A percentile compares a stretch with the other conserved stretches of the same genome.
Conservation (phyloP, 1,140 invertebrate genomes). For the Drosophila fuyamai region DNA sequence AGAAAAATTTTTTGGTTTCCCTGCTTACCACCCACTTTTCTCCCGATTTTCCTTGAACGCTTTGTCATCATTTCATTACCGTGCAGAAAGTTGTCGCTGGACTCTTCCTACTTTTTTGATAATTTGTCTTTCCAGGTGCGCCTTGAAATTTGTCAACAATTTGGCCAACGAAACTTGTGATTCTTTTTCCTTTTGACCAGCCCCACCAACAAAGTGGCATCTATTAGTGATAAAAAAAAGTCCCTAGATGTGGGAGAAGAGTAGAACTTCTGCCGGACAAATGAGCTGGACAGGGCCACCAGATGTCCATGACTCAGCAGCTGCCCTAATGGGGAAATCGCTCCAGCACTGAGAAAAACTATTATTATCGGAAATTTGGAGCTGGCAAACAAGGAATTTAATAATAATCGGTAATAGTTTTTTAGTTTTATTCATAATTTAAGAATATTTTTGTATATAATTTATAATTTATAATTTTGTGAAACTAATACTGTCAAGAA, state of each 20-base stretch:
- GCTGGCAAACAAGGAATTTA: background rate
- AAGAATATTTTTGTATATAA: too few relatives aligned
- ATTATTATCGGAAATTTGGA: background rate
- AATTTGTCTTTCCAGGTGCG: slow-evolving; percentile 81
- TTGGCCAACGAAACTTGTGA: slow-evolving; percentile 73
- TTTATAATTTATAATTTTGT: background rate
- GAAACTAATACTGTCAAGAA: background rate
- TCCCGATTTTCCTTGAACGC: slow-evolving; percentile 50
- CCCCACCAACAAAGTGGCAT: slow-evolving; percentile 66
- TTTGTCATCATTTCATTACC: slow-evolving; percentile 82
- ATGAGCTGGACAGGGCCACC: slow-evolving; percentile 47
- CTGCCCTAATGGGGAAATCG: slow-evolving; percentile 35
- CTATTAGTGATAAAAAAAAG: slow-evolving; percentile 82
- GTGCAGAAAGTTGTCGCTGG: slow-evolving; percentile 61
- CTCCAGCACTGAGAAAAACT: background rate
- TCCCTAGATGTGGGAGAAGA: slow-evolving; percentile 12
- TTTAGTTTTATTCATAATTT: too few relatives aligned
- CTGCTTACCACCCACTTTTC: slow-evolving; percentile 2
- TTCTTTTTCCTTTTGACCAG: slow-evolving; percentile 45
- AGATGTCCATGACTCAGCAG: slow-evolving; percentile 71
- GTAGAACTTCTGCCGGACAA: slow-evolving; percentile 40
- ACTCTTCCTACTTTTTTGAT: slow-evolving; percentile 43
- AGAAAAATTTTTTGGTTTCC: slow-evolving; percentile 54
- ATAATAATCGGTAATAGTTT: too few relatives aligned
- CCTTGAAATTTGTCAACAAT: slow-evolving; percentile 82